Conservation (phyloP, 2,797 vertebrate genomes). For the Centroberyx gerrardi region DNA sequence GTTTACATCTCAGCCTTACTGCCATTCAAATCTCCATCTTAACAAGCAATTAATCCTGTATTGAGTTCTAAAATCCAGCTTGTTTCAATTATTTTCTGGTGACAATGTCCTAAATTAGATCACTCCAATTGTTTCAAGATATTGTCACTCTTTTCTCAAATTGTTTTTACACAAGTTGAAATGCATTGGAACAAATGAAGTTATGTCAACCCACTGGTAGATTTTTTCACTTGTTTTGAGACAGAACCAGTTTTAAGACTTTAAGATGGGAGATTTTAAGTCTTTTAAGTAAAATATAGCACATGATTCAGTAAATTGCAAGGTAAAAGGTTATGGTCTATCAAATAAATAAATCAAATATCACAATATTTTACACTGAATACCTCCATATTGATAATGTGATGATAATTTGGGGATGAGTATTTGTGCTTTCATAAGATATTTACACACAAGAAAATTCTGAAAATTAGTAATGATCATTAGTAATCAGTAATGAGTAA, state of each 20-base stretch:
- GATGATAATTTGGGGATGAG: too few relatives aligned
- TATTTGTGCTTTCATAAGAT: too few relatives aligned
- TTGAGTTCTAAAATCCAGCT: not conserved
- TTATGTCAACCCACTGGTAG: not conserved
- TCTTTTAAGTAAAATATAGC: conserved; percentile 16
- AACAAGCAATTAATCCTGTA: not conserved
- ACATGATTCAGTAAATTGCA: not conserved
- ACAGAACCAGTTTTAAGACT: not conserved
- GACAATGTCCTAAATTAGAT: not conserved
- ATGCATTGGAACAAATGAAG: not conserved
- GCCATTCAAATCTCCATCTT: not conserved
- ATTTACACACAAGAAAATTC: too few relatives aligned
- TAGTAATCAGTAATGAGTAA: too few relatives aligned
- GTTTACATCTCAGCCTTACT: not conserved
- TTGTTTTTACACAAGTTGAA: not conserved
- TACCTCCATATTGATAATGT: too few relatives aligned
- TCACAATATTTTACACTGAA: too few relatives aligned
- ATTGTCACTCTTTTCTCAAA: not conserved
- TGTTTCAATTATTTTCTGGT: not conserved
- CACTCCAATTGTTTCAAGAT: not conserved
- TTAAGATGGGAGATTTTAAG: not conserved
- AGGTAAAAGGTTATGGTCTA: conserved; percentile 22
- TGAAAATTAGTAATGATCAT: too few relatives aligned
- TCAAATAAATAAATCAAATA: too few relatives aligned
- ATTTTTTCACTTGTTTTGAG: not conserved